Evolutionary conservation across 2,113 vertebrate genomes (phyloP).

Genomic region (Candoia aspera): DNA sequence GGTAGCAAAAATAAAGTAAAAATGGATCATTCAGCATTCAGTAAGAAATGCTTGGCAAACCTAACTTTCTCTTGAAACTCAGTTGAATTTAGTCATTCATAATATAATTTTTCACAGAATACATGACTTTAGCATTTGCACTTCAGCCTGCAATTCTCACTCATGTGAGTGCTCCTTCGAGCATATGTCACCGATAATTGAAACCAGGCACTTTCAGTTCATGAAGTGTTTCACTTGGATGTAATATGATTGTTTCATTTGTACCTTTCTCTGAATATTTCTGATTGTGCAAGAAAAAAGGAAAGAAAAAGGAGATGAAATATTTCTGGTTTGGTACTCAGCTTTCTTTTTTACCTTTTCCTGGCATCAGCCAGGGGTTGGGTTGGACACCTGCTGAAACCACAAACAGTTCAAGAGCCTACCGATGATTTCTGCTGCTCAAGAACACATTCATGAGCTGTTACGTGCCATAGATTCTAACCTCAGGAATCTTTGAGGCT

Average conservation of each 20-base stretch:
- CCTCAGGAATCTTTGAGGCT: background rate
- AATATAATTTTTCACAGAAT: background rate
- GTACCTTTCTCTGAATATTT: slow-evolving; percentile 3
- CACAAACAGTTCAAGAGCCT: background rate
- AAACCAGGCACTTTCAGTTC: slow-evolving; percentile 1
- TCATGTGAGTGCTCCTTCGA: slow-evolving; percentile 17
- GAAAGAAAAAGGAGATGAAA: background rate
- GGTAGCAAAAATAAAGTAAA: background rate
- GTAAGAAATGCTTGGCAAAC: background rate
- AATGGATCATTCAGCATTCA: slow-evolving; percentile 44
- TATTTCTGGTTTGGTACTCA: background rate
- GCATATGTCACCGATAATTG: background rate
- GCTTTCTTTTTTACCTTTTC: background rate
- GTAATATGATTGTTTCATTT: background rate
- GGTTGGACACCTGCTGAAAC: background rate
- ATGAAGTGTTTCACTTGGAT: background rate
- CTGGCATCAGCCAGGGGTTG: background rate
- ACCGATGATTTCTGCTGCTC: background rate
- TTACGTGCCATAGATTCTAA: background rate
- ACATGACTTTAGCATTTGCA: background rate
- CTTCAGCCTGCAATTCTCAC: background rate
- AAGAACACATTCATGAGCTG: too few species aligned
- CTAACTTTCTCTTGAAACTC: slow-evolving; percentile 25
- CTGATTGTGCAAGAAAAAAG: background rate
- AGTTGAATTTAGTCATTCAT: slow-evolving; percentile 4